phyloP scores from a whole-genome alignment of 2,888 invertebrate species.

The Oscheius sp. region DNA sequence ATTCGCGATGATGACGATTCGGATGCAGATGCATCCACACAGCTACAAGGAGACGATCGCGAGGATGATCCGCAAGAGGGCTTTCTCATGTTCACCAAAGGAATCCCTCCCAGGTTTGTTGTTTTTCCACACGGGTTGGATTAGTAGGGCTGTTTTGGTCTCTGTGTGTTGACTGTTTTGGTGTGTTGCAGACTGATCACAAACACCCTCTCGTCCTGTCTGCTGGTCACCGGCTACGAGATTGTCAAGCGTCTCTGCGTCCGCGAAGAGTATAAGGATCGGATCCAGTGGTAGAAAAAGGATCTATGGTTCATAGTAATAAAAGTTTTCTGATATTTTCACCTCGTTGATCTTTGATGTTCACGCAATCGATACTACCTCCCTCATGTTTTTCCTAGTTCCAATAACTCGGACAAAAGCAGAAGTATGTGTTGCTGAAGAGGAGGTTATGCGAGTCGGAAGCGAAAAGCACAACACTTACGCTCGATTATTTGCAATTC shows the following conservation, averaged over 20 bases:
- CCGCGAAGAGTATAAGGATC: slow-evolving; percentile 58
- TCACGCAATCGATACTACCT: not conserved
- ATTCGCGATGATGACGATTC: slow-evolving; percentile 60
- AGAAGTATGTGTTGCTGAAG: not conserved
- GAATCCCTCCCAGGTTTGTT: slow-evolving; percentile 50
- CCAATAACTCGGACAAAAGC: too few species aligned
- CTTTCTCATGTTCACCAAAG: slow-evolving; percentile 54
- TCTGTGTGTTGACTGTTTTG: not conserved
- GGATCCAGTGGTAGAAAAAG: slow-evolving; percentile 56
- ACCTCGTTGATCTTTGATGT: too few species aligned
- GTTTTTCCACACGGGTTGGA: not conserved
- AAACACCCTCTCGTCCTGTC: slow-evolving; percentile 58
- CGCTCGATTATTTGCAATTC: not conserved
- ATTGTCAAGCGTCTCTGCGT: slow-evolving; percentile 59
- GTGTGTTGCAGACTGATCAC: slow-evolving; percentile 47
- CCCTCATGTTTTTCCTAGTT: not conserved
- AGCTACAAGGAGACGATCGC: slow-evolving; percentile 47
- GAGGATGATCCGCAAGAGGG: slow-evolving; percentile 53
- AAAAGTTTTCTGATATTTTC: not conserved
- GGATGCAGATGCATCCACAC: slow-evolving; percentile 55
- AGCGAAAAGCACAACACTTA: not conserved
- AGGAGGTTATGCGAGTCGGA: not conserved
- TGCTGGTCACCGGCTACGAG: slow-evolving; percentile 63
- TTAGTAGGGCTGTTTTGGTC: not conserved
- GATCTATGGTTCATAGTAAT: not conserved